phyloP scores from a whole-genome alignment of 2,113 vertebrate species.

The Dicentrarchus labrax region DNA sequence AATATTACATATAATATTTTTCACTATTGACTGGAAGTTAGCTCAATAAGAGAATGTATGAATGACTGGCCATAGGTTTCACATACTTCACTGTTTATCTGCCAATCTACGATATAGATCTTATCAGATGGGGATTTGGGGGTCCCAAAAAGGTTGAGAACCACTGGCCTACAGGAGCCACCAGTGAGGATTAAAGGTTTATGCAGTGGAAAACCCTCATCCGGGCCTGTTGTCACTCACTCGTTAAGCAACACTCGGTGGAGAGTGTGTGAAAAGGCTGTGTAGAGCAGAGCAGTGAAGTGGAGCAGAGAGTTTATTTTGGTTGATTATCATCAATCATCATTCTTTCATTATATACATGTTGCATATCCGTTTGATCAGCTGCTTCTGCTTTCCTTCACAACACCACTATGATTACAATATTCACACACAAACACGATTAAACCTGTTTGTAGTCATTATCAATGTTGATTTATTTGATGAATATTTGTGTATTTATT shows the following conservation, averaged over 20 bases:
- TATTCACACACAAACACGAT: not conserved
- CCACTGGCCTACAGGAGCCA: not conserved
- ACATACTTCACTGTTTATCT: too few species aligned
- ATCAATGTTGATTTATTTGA: not conserved
- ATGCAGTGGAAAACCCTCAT: not conserved
- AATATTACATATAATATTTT: too few species aligned
- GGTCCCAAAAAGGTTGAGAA: not conserved
- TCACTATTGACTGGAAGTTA: too few species aligned
- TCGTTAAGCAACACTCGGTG: not conserved
- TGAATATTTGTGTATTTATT: not conserved
- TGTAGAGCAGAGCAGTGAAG: not conserved
- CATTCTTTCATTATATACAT: not conserved
- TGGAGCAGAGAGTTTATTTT: not conserved
- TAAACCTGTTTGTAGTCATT: too few species aligned
- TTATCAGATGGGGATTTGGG: too few species aligned
- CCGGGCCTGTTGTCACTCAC: too few species aligned
- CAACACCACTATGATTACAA: not conserved
- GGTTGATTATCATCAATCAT: not conserved
- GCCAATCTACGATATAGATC: too few species aligned
- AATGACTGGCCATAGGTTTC: too few species aligned
- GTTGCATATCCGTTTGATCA: not conserved
- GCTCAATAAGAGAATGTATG: too few species aligned
- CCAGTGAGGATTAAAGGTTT: not conserved
- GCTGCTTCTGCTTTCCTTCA: not conserved
- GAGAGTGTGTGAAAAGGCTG: too few species aligned